phyloP scores from a whole-genome alignment of 2,888 invertebrate genomes.

The Plebejus argus region DNA sequence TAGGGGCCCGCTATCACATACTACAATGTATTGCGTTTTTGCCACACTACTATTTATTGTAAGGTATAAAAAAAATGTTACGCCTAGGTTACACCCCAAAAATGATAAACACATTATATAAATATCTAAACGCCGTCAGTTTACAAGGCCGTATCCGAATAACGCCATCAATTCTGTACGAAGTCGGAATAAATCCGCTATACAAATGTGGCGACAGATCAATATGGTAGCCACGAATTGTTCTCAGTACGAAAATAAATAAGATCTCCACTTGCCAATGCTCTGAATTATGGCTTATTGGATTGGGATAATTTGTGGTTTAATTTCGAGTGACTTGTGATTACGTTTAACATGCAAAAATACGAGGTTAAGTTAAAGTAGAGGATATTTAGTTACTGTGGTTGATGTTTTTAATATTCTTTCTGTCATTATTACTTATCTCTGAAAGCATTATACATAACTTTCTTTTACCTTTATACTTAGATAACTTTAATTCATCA shows the following conservation, averaged over 20 bases:
- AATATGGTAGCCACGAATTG: conserved; percentile 56
- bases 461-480: neutral
- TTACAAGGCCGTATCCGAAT: conserved; percentile 32
- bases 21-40: neutral
- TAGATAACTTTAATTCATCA: neutral
- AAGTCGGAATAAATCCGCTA: conserved; percentile 47
- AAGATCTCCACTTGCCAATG: conserved; percentile 51
- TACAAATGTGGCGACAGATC: conserved; percentile 53
- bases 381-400: too few relatives aligned
- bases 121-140: conserved; percentile 11
- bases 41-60: neutral
- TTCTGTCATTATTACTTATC: too few relatives aligned
- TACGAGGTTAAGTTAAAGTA: neutral
- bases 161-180: conserved; percentile 46
- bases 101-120: conserved; percentile 12
- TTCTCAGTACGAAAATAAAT: conserved; percentile 62
- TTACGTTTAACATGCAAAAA: neutral
- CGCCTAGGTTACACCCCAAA: neutral
- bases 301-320: neutral
- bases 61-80: neutral
- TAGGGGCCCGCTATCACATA: too few relatives aligned
- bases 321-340: neutral
- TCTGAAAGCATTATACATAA: too few relatives aligned
- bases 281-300: conserved; percentile 43
- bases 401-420: too few relatives aligned